Evolutionary conservation across 1,140 invertebrate genomes (phyloP).

Genomic region (Elymnias hypermnestra): DNA sequence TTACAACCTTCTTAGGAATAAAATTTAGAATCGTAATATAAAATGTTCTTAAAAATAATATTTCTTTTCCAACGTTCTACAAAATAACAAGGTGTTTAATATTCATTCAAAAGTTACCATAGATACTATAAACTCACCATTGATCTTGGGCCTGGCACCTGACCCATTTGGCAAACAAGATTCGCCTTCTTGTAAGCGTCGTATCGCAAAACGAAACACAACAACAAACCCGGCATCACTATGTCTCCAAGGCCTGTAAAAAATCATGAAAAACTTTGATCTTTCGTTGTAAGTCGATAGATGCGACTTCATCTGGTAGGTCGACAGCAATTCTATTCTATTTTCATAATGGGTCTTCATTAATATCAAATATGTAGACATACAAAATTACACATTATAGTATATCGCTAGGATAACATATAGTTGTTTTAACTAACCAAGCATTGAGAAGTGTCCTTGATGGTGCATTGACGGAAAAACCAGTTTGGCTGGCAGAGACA

Average conservation of each 20-base stretch:
- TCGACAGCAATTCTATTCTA: too few relatives aligned
- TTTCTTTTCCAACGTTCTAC: too few relatives aligned
- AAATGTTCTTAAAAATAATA: too few relatives aligned
- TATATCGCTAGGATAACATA: not conserved
- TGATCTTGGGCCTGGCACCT: slow-evolving; percentile 84
- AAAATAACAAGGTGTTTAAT: not conserved
- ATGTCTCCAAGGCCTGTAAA: slow-evolving; percentile 91
- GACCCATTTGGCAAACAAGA: slow-evolving; percentile 84
- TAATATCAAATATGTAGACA: too few relatives aligned
- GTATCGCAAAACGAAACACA: slow-evolving; percentile 97
- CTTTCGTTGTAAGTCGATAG: not conserved
- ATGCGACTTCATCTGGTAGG: too few relatives aligned
- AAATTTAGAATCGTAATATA: too few relatives aligned
- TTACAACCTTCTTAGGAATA: too few relatives aligned
- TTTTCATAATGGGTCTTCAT: too few relatives aligned
- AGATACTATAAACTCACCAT: slow-evolving; percentile 40
- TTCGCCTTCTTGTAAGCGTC: slow-evolving; percentile 97
- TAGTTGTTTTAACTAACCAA: slow-evolving; percentile 74
- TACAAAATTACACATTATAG: too few relatives aligned
- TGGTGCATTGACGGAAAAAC: slow-evolving; percentile 98
- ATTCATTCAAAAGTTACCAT: not conserved
- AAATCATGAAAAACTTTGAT: not conserved
- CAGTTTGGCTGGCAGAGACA: slow-evolving; percentile 96
- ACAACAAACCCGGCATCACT: slow-evolving; percentile 96
- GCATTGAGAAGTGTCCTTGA: slow-evolving; percentile 96